Base-by-base conservation (phyloP, 2,888 invertebrate species). In the Tridacna gigas region DNA sequence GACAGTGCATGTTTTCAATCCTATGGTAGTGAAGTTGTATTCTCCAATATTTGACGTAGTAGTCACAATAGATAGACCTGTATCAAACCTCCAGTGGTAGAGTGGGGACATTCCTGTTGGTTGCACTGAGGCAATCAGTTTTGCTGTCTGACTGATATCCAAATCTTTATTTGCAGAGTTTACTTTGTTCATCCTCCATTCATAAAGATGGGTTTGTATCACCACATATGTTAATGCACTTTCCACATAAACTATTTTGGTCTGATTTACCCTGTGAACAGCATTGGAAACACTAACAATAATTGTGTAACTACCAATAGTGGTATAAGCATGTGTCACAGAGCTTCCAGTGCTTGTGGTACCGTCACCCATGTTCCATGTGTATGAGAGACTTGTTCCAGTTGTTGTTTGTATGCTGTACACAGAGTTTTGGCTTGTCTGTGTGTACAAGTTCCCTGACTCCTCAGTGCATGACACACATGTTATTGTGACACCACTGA, bases 351-450 rank as follows among this genome's bases (percentile, higher is more conserved):
- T 37, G n/a, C 28, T 28, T 11, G 79, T 48, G 9, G 79, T 65
- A n/a, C 74, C 63, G 76, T 89, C 90, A 13, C 86, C 90, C 77
- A 89, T 89, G 26, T 86, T 51, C 80, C 91, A 89, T 12, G 73
- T 45, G 67, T 88, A 90, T 0, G 78, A 71, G 0, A 90, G 76
- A 74, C 77, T 67, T 20, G 89, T 82, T 20, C 92, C 92, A 37
- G 71, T 28, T 12, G 77, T 65, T 5, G 82, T 71, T 12, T 81
- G 45, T 20, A 86, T 90, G 26, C 77, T 79, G 65, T 89, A 89
- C 13, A 67, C 85, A n/a, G 82, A 69, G 20, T 80, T 84, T 25
- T 82, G 66, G 67, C 83, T 84, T n/a, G 77, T 84, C 18, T 86
- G 86, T 0, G 90, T 83, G 75, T 89, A 89, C 26, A 88, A 88